Base-by-base conservation (phyloP, 30 jellyfish, hydroid and myxozoan genomes). In the Cassiopea xamachana region DNA sequence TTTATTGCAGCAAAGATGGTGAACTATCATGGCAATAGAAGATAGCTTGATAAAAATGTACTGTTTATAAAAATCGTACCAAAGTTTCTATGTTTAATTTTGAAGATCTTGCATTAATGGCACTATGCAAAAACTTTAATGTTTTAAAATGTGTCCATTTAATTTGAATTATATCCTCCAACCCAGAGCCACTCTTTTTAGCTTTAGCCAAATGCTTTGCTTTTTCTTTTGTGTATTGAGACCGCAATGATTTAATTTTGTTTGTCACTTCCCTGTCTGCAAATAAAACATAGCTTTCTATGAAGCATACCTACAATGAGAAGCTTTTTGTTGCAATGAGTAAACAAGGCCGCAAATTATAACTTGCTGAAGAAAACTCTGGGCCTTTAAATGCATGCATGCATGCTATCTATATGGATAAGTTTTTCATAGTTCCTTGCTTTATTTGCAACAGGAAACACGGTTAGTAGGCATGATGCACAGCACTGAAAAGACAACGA, bases 91-190 rank as follows among this genome's bases (percentile, higher is more conserved):
- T 67, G 76, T 67, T 67, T 67, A 19, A 67, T 67, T 55, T 67
- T 67, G 76, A 67, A 14, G 76, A 14, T 67, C 76, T 67, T 67
- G 76, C 76, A 14, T 67, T 67, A 5, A 67, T 14, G 3, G 76
- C 39, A 67, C 76, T 67, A 67, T 67, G 27, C 46, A 67, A 67
- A 67, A 67, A 67, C 15, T 67, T 67, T 27, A 67, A 19, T 67
- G 76, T 27, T 19, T 67, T 67, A 19, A 67, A 67, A 67, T 67
- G 76, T 67, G 76, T 67, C 76, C 76, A 67, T 67, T 67, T 67
- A 16, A 67, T 67, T 67, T 67, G 76, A 16, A 67, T 67, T 67
- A 67, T 27, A 67, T 67, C 76, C 6, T 67, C 76, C 46, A 67
- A 6, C 39, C 76, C 76, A 4, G 76, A 67, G 3, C 76, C 76